These are phyloP conservation scores for Sinocyclocheilus anshuiensis DNA, from an alignment of 2,113 vertebrate genomes.

Conservation along the genomic window DNA sequence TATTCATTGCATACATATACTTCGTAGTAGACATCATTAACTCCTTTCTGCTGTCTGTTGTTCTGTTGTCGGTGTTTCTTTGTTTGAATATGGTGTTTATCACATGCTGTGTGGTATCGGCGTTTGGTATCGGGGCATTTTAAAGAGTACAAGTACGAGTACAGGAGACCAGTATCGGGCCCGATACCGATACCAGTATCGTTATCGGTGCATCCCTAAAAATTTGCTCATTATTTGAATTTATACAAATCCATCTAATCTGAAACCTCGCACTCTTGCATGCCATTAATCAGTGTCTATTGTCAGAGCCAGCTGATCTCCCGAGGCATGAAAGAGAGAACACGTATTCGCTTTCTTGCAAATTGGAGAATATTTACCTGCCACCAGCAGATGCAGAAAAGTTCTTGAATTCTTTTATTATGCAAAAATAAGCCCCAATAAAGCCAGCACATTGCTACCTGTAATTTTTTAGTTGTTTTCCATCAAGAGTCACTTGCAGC, in stretches of 20 bases:
- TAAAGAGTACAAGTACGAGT: too few species aligned
- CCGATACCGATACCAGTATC: too few species aligned
- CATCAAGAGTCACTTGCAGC: neutral
- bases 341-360: neutral
- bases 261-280: neutral
- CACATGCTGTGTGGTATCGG: too few species aligned
- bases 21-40: too few species aligned
- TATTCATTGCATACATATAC: too few species aligned
- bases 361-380: neutral
- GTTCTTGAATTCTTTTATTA: neutral
- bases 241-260: neutral
- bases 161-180: too few species aligned
- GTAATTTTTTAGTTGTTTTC: neutral
- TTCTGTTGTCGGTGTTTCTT: too few species aligned
- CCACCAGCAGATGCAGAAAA: neutral
- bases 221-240: slow-evolving; percentile 5
- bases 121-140: too few species aligned
- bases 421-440: neutral
- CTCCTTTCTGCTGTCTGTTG: too few species aligned
- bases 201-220: too few species aligned
- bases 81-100: too few species aligned
- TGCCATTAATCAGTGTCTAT: slow-evolving; percentile 6
- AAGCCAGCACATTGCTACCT: neutral
- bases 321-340: neutral
- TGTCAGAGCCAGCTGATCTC: neutral